Conservation (phyloP, 2,888 invertebrate genomes). For the Agonopterix heracliana region DNA sequence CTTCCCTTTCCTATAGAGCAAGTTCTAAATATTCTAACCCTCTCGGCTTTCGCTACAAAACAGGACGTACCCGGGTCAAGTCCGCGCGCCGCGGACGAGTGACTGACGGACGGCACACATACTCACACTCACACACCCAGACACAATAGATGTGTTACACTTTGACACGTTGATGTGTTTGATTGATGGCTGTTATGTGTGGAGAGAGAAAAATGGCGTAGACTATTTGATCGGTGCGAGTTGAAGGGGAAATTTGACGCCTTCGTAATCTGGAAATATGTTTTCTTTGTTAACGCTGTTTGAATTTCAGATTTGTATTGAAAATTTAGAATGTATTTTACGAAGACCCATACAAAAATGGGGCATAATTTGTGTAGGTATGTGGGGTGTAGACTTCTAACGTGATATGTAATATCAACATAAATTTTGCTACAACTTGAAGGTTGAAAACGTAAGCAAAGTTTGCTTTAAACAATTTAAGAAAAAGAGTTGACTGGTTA, state of each 20-base stretch:
- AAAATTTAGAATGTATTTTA: not conserved
- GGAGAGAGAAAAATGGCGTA: not conserved
- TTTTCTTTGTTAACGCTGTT: not conserved
- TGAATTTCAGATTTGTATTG: not conserved
- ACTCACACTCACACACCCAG: constrained; percentile 17
- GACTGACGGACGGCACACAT: constrained; percentile 54
- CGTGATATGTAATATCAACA: too few relatives aligned
- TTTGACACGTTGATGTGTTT: constrained; percentile 5
- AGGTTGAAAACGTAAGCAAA: too few relatives aligned
- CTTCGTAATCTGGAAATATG: not conserved
- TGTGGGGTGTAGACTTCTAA: too few relatives aligned
- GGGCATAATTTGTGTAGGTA: too few relatives aligned
- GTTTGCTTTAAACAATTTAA: too few relatives aligned
- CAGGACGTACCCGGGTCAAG: constrained; percentile 18
- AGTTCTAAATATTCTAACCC: too few relatives aligned
- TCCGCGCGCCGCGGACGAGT: constrained; percentile 47
- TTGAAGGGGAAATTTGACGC: not conserved
- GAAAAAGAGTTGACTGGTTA: too few relatives aligned
- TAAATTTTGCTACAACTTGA: too few relatives aligned
- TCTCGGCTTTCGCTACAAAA: too few relatives aligned
- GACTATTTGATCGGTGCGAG: not conserved
- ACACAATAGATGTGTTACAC: not conserved
- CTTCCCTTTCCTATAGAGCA: too few relatives aligned
- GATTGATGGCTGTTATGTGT: constrained; percentile 2
- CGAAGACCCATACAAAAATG: too few relatives aligned